Conservation (phyloP, 2,888 invertebrate genomes). For the Pachycephus smyrnensis region DNA sequence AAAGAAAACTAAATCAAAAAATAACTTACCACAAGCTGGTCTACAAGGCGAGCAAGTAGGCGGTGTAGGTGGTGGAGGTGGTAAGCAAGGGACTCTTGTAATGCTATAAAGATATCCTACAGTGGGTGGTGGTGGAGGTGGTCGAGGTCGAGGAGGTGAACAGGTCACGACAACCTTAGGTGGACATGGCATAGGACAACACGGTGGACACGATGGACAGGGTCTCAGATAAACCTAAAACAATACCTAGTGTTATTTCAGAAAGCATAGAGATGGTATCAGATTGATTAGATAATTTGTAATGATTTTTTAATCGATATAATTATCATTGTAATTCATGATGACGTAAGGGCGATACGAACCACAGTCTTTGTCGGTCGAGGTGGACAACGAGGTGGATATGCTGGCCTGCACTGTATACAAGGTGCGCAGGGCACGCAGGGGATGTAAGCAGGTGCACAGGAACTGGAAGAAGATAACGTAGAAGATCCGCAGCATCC, state of each 20-base stretch:
- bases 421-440: slow-evolving; percentile 17
- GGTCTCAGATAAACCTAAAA: slow-evolving; percentile 44
- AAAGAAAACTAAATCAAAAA: neutral
- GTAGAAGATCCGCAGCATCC: no score
- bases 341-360: slow-evolving; percentile 8
- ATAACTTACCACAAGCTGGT: slow-evolving; percentile 19
- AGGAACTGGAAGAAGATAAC: no score
- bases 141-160: slow-evolving; percentile 26
- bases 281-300: neutral
- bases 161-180: slow-evolving; percentile 43
- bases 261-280: no score
- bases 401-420: slow-evolving; percentile 20
- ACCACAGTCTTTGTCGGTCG: slow-evolving; percentile 40
- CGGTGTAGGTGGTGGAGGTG: slow-evolving; percentile 43
- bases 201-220: slow-evolving; percentile 41
- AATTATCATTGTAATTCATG: neutral
- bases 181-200: slow-evolving; percentile 45
- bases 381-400: slow-evolving; percentile 10
- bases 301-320: slow-evolving; percentile 11
- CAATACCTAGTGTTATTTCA: no score
- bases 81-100: slow-evolving; percentile 41
- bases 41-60: slow-evolving; percentile 39
- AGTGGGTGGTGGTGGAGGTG: slow-evolving; percentile 31
- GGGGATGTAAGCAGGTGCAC: neutral
- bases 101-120: slow-evolving; percentile 35